These are phyloP conservation scores for Syngnathus floridae DNA, from an alignment of 2,113 vertebrate genomes.

Conservation along the genomic window DNA sequence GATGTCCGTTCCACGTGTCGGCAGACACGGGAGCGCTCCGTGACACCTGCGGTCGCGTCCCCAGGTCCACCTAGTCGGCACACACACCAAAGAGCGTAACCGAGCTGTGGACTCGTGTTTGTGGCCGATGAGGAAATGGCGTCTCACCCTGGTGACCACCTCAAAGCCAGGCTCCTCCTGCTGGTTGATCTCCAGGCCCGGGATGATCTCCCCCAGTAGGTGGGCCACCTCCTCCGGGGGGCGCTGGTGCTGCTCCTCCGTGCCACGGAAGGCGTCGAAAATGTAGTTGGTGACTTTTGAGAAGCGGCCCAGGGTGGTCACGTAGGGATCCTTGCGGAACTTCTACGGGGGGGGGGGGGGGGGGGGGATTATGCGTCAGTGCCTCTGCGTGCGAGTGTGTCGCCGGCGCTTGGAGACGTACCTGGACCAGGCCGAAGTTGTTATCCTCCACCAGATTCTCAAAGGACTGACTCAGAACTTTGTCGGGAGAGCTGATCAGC, in stretches of 20 bases:
- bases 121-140: background rate
- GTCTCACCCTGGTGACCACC: slow-evolving; percentile 93
- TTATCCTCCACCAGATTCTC: slow-evolving; percentile 95
- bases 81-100: background rate
- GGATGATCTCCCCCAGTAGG: slow-evolving; percentile 85
- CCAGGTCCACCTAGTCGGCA: slow-evolving; percentile 80
- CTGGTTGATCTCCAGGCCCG: slow-evolving; percentile 93
- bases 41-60: slow-evolving; percentile 77
- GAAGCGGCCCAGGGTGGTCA: slow-evolving; percentile 84
- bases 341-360: slow-evolving; percentile 70
- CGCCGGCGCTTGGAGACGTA: slow-evolving; percentile 46
- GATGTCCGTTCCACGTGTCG: slow-evolving; percentile 79
- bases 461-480: slow-evolving; percentile 90
- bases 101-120: no score
- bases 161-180: slow-evolving; percentile 97
- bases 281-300: slow-evolving; percentile 97
- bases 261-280: slow-evolving; percentile 81
- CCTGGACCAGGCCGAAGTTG: slow-evolving; percentile 81
- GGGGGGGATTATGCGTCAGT: background rate
- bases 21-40: slow-evolving; percentile 78
- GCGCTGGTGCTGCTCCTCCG: slow-evolving; percentile 79
- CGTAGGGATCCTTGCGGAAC: slow-evolving; percentile 86
- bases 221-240: slow-evolving; percentile 89
- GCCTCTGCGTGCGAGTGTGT: background rate
- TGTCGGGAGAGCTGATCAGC: slow-evolving; percentile 81